phyloP scores from a whole-genome alignment of 2,113 vertebrate genomes.

The Larimichthys crocea region DNA sequence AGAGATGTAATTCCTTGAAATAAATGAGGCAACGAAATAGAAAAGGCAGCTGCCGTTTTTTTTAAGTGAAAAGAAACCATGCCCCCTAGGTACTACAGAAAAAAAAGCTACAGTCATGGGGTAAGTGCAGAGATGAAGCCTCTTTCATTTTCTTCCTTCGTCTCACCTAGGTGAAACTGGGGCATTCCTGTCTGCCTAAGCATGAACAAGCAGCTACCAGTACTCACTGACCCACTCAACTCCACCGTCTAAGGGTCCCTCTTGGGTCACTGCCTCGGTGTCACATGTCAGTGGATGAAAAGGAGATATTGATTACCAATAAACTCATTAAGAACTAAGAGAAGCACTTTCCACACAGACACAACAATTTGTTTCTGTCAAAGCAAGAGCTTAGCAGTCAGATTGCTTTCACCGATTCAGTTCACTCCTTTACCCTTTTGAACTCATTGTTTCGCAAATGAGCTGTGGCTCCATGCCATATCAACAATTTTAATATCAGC shows the following conservation, averaged over 20 bases:
- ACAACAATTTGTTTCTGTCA: slow-evolving; percentile 65
- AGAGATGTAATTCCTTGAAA: background rate
- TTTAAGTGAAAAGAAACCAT: slow-evolving; percentile 14
- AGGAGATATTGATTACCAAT: slow-evolving; percentile 72
- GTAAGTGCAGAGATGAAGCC: background rate
- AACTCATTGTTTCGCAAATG: slow-evolving; percentile 41
- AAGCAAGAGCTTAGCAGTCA: slow-evolving; percentile 54
- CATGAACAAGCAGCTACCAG: slow-evolving; percentile 31
- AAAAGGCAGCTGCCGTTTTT: background rate
- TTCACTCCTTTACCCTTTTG: slow-evolving; percentile 41
- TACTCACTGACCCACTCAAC: slow-evolving; percentile 42
- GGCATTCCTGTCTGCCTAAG: slow-evolving; percentile 42
- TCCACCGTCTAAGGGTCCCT: slow-evolving; percentile 34
- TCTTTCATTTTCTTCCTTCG: slow-evolving; percentile 23
- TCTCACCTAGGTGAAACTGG: slow-evolving; percentile 45
- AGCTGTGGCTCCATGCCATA: background rate
- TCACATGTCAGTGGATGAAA: slow-evolving; percentile 54
- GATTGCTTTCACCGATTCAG: slow-evolving; percentile 37
- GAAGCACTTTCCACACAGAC: slow-evolving; percentile 47
- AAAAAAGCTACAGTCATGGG: background rate
- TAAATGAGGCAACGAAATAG: background rate
- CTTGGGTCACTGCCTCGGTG: slow-evolving; percentile 54
- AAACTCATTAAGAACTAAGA: slow-evolving; percentile 71
- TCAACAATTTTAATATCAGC: background rate
- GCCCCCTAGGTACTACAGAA: background rate